Percentiles rank a stretch among this genome's conserved stretches.
phyloP scores from a whole-genome alignment of 2,888 invertebrate species.

The Calameuta idolon region DNA sequence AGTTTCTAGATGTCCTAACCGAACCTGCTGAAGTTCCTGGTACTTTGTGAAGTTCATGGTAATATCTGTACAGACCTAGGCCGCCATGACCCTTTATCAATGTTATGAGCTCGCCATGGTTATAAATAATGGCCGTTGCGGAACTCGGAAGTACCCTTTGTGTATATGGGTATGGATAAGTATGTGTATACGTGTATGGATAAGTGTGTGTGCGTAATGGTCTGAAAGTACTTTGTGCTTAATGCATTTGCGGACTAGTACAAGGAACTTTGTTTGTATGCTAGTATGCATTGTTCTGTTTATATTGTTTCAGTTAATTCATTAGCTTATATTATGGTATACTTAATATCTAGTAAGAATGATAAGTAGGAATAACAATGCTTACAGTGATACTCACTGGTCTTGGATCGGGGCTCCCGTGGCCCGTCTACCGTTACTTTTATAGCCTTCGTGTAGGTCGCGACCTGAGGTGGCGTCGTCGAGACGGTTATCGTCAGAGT shows the following conservation, averaged over 20 bases:
- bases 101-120: constrained; percentile 54
- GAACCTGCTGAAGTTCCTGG: background rate
- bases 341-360: background rate
- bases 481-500: constrained; percentile 95
- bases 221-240: background rate
- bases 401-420: constrained; percentile 93
- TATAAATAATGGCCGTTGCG: constrained; percentile 63
- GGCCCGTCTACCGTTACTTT: constrained; percentile 99
- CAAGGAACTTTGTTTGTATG: background rate
- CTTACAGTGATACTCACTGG: constrained; percentile 79
- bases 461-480: constrained; percentile 94
- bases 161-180: background rate
- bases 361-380: constrained; percentile 56
- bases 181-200: too few relatives aligned
- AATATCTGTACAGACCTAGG: background rate
- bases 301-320: background rate
- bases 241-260: background rate
- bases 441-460: constrained; percentile 96
- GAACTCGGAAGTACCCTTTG: constrained; percentile 26
- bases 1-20: background rate
- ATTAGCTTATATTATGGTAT: background rate
- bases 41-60: background rate
- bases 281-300: background rate
- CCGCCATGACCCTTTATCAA: constrained; percentile 58
- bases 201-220: background rate